phyloP scores from a whole-genome alignment of 2,113 vertebrate genomes.

The Catharus minimus region DNA sequence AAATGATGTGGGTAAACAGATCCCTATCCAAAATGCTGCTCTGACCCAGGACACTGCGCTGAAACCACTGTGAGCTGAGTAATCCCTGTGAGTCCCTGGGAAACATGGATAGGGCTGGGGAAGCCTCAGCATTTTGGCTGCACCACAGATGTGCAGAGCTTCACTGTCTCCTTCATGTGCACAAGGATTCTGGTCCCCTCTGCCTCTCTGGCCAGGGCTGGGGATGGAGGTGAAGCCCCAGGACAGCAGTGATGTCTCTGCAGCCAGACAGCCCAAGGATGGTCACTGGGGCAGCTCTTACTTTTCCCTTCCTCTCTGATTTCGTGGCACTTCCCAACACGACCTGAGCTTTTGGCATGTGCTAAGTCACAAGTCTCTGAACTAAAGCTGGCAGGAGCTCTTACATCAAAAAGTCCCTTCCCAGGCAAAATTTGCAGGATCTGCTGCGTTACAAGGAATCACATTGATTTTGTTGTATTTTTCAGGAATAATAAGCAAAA shows the following conservation, averaged over 20 bases:
- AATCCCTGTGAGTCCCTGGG: fast-evolving
- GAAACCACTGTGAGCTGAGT: neutral
- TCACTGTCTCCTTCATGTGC: fast-evolving
- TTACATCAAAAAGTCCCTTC: neutral
- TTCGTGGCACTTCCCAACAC: neutral
- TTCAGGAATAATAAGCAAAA: neutral
- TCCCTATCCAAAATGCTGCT: fast-evolving
- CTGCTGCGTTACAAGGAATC: neutral
- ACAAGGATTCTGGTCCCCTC: fast-evolving
- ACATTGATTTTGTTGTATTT: neutral
- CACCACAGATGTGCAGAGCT: neutral
- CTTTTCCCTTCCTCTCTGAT: neutral
- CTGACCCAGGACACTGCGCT: fast-evolving
- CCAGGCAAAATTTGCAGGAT: neutral
- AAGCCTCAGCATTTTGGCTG: neutral
- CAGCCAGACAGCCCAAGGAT: neutral
- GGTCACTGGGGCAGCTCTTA: neutral
- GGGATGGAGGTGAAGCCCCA: neutral
- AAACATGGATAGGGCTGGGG: fast-evolving
- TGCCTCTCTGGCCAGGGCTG: neutral
- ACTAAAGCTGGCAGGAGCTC: neutral
- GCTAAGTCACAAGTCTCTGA: neutral
- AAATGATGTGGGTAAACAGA: neutral
- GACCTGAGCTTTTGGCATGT: fast-evolving
- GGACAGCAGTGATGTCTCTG: neutral